These are phyloP conservation scores for Ctenicera cuprea DNA, from an alignment of 2,888 invertebrate genomes.

Conservation along the genomic window DNA sequence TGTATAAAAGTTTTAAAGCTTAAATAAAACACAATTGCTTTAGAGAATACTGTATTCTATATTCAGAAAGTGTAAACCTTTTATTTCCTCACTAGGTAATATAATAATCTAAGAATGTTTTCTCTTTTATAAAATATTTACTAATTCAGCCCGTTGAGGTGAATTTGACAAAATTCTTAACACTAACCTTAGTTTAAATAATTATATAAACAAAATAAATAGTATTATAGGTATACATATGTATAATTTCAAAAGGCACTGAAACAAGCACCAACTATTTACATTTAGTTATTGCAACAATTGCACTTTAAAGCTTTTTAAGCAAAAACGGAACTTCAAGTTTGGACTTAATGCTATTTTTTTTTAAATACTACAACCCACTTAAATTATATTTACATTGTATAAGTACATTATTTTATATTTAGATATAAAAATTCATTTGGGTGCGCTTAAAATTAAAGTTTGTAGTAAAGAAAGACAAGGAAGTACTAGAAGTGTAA, in stretches of 20 bases:
- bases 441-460: slow-evolving; percentile 21
- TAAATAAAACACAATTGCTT: slow-evolving; percentile 1
- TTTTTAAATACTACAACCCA: slow-evolving; percentile 41
- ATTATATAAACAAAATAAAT: slow-evolving; percentile 48
- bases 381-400: slow-evolving; percentile 40
- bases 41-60: slow-evolving; percentile 10
- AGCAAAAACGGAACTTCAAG: slow-evolving; percentile 28
- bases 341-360: slow-evolving; percentile 15
- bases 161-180: slow-evolving; percentile 5
- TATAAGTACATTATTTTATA: slow-evolving; percentile 38
- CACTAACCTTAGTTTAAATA: slow-evolving; percentile 18
- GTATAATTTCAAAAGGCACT: slow-evolving; percentile 42
- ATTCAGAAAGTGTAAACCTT: slow-evolving; percentile 3
- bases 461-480: slow-evolving; percentile 5
- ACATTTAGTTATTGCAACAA: slow-evolving; percentile 38
- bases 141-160: neutral
- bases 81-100: neutral
- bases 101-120: neutral
- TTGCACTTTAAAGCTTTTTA: slow-evolving; percentile 51
- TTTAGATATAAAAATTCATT: neutral
- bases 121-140: neutral
- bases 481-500: too few species aligned
- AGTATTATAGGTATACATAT: slow-evolving; percentile 15
- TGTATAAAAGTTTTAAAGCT: neutral
- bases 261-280: slow-evolving; percentile 39